Evolutionary conservation across 2,797 vertebrate genomes (phyloP).

Genomic region (Falco berigora): DNA sequence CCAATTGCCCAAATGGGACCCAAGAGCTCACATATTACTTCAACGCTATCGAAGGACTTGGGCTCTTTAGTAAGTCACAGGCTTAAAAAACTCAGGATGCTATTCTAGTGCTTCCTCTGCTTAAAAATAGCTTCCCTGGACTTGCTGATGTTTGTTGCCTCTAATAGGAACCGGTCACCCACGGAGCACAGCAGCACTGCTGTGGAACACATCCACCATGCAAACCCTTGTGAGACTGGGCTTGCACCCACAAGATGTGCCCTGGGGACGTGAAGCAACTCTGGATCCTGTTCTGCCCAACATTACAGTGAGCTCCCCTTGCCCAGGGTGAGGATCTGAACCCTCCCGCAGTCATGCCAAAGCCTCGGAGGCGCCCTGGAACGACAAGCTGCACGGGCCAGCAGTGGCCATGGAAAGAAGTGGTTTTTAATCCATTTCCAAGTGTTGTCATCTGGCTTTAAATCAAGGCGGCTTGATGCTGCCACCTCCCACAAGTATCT

Average conservation of each 20-base stretch:
- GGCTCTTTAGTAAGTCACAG: conserved; percentile 56
- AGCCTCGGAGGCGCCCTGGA: neutral
- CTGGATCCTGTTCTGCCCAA: neutral
- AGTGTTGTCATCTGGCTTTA: conserved; percentile 60
- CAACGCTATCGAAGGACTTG: conserved; percentile 39
- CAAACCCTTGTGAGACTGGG: neutral
- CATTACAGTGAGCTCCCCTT: neutral
- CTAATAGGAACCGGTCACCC: conserved; percentile 63
- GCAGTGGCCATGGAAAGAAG: conserved; percentile 45
- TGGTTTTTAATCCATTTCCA: conserved; percentile 45
- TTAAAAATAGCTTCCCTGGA: conserved; percentile 67
- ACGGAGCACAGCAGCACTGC: conserved; percentile 22
- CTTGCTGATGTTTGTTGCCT: conserved; percentile 55
- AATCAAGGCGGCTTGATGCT: conserved; percentile 18
- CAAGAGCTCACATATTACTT: neutral
- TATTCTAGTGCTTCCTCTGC: conserved; percentile 68
- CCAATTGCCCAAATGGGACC: neutral
- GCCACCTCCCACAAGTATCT: conserved; percentile 50
- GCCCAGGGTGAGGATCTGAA: neutral
- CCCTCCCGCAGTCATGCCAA: neutral
- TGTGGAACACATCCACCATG: conserved; percentile 9
- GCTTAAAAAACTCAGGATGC: conserved; percentile 65
- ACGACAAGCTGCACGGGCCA: neutral
- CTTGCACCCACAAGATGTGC: neutral
- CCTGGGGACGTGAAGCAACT: neutral